Evolutionary conservation across 2,797 vertebrate genomes (phyloP).

Genomic region (Dryobates pubescens): DNA sequence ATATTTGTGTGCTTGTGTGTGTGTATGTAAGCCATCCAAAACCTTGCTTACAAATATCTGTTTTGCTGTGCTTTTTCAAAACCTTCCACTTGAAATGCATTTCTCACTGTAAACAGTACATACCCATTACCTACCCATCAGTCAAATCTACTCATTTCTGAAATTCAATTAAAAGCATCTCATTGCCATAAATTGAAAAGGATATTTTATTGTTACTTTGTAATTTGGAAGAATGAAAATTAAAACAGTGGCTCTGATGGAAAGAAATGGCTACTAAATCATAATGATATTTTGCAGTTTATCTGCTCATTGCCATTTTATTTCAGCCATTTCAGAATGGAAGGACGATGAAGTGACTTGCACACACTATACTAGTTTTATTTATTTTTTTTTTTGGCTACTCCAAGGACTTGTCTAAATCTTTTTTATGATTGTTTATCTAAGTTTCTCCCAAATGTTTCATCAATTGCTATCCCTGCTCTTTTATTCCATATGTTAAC

Average conservation of each 20-base stretch:
- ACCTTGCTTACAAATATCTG: slow-evolving; percentile 28
- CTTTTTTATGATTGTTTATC: slow-evolving; percentile 69
- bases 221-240: slow-evolving; percentile 70
- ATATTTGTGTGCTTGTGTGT: background rate
- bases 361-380: slow-evolving; percentile 20
- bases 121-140: slow-evolving; percentile 47
- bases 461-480: slow-evolving; percentile 54
- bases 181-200: slow-evolving; percentile 9
- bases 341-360: slow-evolving; percentile 55
- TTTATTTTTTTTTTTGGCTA: slow-evolving; percentile 67
- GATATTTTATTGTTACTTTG: slow-evolving; percentile 56
- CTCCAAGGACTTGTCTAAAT: slow-evolving; percentile 59
- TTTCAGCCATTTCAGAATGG: slow-evolving; percentile 53
- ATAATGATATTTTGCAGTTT: slow-evolving; percentile 68
- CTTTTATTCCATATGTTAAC: slow-evolving; percentile 68
- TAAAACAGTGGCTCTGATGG: slow-evolving; percentile 53
- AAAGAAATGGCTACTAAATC: slow-evolving; percentile 60
- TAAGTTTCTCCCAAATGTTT: slow-evolving; percentile 67
- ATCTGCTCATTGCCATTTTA: slow-evolving; percentile 66
- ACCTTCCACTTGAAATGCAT: background rate
- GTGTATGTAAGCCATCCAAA: background rate
- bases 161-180: slow-evolving; percentile 45
- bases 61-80: slow-evolving; percentile 26
- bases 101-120: slow-evolving; percentile 35
- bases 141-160: slow-evolving; percentile 39